Conservation (phyloP, 2,797 vertebrate genomes). For the Spinus pinus region DNA sequence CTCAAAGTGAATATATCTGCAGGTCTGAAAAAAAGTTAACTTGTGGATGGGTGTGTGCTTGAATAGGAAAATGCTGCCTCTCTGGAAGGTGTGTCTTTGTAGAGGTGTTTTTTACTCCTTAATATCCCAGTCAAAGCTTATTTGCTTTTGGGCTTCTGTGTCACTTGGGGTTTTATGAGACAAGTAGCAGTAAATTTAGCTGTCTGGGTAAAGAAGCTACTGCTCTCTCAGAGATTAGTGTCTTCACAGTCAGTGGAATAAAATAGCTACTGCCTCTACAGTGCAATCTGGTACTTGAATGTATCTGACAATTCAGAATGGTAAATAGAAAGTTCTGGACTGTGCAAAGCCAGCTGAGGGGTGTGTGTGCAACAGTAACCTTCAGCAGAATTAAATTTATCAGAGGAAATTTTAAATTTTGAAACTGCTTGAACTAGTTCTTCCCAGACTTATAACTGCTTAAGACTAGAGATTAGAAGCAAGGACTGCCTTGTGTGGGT, state of each 20-base stretch:
- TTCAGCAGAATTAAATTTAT: neutral
- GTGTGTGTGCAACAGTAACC: neutral
- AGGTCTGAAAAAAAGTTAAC: neutral
- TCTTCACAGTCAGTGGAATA: neutral
- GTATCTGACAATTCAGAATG: neutral
- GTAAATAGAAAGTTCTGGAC: neutral
- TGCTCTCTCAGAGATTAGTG: neutral
- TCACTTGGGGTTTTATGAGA: constrained; percentile 27
- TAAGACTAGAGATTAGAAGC: neutral
- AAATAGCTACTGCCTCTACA: neutral
- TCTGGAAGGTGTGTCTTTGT: neutral
- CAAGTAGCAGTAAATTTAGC: constrained; percentile 2
- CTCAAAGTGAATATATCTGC: neutral
- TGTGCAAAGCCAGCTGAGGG: neutral
- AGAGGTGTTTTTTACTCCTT: neutral
- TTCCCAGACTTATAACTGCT: neutral
- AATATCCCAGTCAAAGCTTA: neutral
- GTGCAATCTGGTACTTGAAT: neutral
- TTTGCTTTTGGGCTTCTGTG: constrained; percentile 10
- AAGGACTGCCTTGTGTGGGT: neutral
- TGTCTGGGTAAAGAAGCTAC: neutral
- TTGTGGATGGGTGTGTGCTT: neutral
- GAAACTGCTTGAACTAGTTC: neutral
- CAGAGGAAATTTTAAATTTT: neutral
- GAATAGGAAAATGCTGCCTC: neutral